Conservation (phyloP, 2,888 invertebrate species). For the Trilocha varians region DNA sequence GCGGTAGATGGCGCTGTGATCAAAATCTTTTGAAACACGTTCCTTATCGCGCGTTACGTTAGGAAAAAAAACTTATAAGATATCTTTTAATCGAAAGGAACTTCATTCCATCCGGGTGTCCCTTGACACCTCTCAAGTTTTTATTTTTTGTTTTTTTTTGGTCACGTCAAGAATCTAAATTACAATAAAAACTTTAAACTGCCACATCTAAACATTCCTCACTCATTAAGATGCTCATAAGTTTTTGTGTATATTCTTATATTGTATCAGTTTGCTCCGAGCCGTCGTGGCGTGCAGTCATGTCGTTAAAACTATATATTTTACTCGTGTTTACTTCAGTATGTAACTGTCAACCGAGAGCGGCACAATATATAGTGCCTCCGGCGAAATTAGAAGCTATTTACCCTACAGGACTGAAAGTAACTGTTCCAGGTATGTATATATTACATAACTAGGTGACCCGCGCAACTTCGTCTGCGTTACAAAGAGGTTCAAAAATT, state of each 20-base stretch:
- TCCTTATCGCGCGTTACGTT: no score
- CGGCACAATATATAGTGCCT: conserved; percentile 52
- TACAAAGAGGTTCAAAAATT: no score
- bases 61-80: no score
- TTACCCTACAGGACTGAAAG: conserved; percentile 73
- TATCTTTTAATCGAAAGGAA: no score
- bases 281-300: conserved; percentile 22
- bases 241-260: no score
- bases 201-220: conserved; percentile 15
- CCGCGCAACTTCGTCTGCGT: no score
- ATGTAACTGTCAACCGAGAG: conserved; percentile 20
- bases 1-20: no score
- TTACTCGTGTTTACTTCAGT: conserved; percentile 22
- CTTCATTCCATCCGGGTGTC: no score
- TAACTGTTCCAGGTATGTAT: conserved; percentile 57
- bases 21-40: no score
- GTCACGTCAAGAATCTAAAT: neutral
- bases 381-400: conserved; percentile 73
- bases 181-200: neutral
- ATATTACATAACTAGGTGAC: neutral
- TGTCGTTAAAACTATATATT: conserved; percentile 18
- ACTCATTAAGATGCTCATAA: conserved; percentile 19
- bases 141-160: no score
- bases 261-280: conserved; percentile 24
- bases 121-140: no score